These are phyloP conservation scores for Zoanthus sansibaricus DNA, from an alignment of 92 coral and sea anemone genomes.

Conservation along the genomic window DNA sequence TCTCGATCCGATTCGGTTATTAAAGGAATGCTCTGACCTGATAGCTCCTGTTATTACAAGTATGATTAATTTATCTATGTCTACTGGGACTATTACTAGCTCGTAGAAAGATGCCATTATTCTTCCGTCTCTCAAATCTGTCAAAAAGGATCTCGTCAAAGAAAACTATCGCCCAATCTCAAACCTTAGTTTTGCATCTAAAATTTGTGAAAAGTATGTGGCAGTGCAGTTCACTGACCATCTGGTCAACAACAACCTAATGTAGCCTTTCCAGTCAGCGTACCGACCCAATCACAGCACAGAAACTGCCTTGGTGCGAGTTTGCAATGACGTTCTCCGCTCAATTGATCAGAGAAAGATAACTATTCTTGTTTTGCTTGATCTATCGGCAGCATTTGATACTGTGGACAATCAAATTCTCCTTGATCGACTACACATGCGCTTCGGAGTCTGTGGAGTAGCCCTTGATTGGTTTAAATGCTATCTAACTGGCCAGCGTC, in stretches of 20 bases:
- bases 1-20: neutral
- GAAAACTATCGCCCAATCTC: too few species aligned
- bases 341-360: too few species aligned
- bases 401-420: too few species aligned
- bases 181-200: neutral
- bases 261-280: neutral
- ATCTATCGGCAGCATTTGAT: too few species aligned
- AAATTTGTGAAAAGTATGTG: slow-evolving; percentile 14
- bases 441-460: too few species aligned
- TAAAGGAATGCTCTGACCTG: neutral
- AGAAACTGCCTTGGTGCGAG: neutral
- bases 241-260: neutral
- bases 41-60: neutral
- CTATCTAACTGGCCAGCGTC: too few species aligned
- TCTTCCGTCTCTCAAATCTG: neutral
- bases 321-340: too few species aligned
- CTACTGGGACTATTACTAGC: neutral
- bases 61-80: neutral
- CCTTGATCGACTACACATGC: too few species aligned
- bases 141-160: neutral
- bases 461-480: too few species aligned
- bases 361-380: too few species aligned
- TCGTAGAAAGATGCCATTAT: neutral
- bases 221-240: neutral
- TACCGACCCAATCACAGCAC: neutral